phyloP scores from a whole-genome alignment of 2,797 vertebrate species.

The Urophycis tenuis region DNA sequence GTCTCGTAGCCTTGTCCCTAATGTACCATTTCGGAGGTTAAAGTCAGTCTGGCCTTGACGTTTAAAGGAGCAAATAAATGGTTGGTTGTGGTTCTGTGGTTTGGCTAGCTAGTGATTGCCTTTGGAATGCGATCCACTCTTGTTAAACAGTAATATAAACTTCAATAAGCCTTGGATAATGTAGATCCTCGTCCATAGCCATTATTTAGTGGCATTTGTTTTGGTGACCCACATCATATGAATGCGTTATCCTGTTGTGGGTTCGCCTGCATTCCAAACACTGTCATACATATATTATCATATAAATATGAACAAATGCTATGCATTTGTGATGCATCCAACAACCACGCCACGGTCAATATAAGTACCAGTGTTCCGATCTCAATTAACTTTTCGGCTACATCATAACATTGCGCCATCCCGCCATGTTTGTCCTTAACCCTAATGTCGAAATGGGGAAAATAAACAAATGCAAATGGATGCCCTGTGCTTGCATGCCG shows the following conservation, averaged over 20 bases:
- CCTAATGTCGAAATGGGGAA: conserved; percentile 30
- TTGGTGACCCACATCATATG: background rate
- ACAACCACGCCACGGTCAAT: background rate
- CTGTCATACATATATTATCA: background rate
- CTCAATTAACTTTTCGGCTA: conserved; percentile 13
- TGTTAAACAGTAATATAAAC: background rate
- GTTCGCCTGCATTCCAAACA: background rate
- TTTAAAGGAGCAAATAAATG: background rate
- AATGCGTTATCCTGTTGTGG: background rate
- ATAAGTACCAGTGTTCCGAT: background rate
- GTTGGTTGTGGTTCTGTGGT: background rate
- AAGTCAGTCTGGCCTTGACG: too few relatives aligned
- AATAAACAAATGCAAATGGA: conserved; percentile 48
- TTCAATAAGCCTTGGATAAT: background rate
- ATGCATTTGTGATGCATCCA: background rate
- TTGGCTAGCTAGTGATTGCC: background rate
- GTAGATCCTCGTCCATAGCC: background rate
- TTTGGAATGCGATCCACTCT: background rate
- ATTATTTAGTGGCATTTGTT: background rate
- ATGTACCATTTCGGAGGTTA: too few relatives aligned
- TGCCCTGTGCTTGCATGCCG: conserved; percentile 49
- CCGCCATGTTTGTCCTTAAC: conserved; percentile 32
- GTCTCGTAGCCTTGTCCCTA: too few relatives aligned
- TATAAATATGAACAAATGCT: background rate
- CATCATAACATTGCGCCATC: conserved; percentile 13